phyloP scores from a whole-genome alignment of 2,888 invertebrate species.

The Himalopsyche tibetana region DNA sequence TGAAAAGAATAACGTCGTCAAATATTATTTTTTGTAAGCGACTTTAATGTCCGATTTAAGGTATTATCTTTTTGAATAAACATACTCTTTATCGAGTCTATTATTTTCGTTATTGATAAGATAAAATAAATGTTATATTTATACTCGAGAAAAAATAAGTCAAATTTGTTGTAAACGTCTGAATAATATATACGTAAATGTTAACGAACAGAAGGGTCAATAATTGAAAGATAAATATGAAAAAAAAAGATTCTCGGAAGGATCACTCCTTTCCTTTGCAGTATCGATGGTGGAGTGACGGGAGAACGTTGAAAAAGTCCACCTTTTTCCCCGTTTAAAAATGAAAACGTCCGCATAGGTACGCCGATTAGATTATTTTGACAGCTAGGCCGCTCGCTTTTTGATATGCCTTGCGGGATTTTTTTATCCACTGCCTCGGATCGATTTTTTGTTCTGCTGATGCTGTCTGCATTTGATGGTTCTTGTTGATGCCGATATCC shows the following conservation, averaged over 20 bases:
- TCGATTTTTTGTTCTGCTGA: constrained; percentile 24
- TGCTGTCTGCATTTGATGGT: constrained; percentile 27
- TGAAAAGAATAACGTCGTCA: too few relatives aligned
- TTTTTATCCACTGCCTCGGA: constrained; percentile 18
- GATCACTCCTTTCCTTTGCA: background rate
- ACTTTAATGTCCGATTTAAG: too few relatives aligned
- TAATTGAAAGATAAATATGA: constrained; percentile 26
- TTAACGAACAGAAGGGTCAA: background rate
- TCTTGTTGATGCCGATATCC: constrained; percentile 14
- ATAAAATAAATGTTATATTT: too few relatives aligned
- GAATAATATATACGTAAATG: background rate
- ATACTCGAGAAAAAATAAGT: too few relatives aligned
- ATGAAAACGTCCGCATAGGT: constrained; percentile 30
- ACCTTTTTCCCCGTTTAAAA: constrained; percentile 17
- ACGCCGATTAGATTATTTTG: constrained; percentile 19
- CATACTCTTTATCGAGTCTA: too few relatives aligned
- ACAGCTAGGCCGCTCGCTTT: constrained; percentile 30
- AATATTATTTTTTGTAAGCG: too few relatives aligned
- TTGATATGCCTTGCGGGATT: constrained; percentile 31
- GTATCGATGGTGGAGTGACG: background rate
- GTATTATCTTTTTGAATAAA: too few relatives aligned
- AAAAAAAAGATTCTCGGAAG: background rate
- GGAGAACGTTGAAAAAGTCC: background rate
- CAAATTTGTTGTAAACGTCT: too few relatives aligned
- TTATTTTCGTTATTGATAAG: too few relatives aligned